These are phyloP conservation scores for Tragelaphus buxtoni DNA, from an alignment of 2,113 vertebrate species.

Conservation along the genomic window DNA sequence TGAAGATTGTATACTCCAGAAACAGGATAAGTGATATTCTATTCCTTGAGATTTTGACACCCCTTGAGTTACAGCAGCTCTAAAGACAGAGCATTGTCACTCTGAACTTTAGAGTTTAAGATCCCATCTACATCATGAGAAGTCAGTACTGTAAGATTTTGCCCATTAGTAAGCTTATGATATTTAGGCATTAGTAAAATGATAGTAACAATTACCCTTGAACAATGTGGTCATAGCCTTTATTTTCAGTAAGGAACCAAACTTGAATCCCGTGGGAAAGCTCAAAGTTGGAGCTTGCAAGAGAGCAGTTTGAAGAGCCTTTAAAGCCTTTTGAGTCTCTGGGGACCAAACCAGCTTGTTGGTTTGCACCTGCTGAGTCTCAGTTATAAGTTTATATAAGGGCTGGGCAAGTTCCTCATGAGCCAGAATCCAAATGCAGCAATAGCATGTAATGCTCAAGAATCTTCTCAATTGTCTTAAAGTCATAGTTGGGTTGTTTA, in stretches of 20 bases:
- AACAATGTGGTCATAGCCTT: neutral
- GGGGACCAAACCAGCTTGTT: neutral
- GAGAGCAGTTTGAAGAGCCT: neutral
- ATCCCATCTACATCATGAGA: neutral
- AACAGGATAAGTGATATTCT: neutral
- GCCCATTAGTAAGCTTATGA: neutral
- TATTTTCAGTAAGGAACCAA: neutral
- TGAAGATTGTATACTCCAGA: too few species aligned
- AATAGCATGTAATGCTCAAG: neutral
- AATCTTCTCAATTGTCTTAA: neutral
- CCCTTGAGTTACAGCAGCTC: neutral
- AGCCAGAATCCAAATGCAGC: neutral
- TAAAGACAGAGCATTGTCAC: neutral
- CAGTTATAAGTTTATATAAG: neutral
- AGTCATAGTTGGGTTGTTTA: neutral
- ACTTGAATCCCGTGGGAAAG: neutral
- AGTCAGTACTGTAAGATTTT: neutral
- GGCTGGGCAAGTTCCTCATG: neutral
- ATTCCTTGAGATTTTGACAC: neutral
- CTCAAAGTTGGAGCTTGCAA: neutral
- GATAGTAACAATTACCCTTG: neutral
- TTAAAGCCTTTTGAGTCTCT: neutral
- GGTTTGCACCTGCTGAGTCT: neutral
- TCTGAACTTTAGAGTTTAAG: neutral
- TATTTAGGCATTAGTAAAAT: neutral